Conservation (phyloP, 2,888 invertebrate genomes). For the Pandemis corylana region DNA sequence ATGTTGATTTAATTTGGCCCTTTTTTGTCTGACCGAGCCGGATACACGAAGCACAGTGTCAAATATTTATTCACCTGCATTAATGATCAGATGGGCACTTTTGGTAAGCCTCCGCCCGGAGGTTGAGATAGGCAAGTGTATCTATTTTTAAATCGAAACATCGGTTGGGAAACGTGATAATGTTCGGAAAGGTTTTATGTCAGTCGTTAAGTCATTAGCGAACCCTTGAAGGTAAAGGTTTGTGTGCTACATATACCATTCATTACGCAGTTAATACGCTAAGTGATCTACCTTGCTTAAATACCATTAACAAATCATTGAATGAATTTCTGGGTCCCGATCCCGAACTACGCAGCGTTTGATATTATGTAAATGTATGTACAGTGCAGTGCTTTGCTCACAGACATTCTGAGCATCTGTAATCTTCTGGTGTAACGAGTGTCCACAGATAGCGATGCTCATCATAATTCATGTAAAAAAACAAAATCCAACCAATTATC, state of each 20-base stretch:
- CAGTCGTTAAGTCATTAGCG: conserved; percentile 3
- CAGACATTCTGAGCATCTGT: no score
- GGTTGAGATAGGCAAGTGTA: conserved; percentile 2
- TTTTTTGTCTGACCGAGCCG: conserved; percentile 49
- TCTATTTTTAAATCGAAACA: conserved; percentile 19
- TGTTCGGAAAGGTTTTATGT: background rate
- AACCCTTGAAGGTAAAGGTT: background rate
- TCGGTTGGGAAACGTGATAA: background rate
- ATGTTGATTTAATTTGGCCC: conserved; percentile 58
- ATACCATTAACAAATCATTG: background rate
- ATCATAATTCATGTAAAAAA: no score
- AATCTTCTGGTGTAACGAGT: no score
- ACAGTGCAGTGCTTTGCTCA: background rate
- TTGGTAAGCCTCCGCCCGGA: conserved; percentile 16
- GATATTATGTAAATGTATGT: no score
- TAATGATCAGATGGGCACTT: conserved; percentile 36
- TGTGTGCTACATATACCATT: background rate
- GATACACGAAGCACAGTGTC: conserved; percentile 35
- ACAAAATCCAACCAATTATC: no score
- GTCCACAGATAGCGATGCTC: no score
- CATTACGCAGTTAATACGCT: background rate
- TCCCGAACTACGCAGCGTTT: background rate
- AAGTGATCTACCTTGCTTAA: background rate
- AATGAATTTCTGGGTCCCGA: background rate
- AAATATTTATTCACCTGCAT: conserved; percentile 40